phyloP scores from a whole-genome alignment of 2,113 vertebrate species.

The Rhea pennata region DNA sequence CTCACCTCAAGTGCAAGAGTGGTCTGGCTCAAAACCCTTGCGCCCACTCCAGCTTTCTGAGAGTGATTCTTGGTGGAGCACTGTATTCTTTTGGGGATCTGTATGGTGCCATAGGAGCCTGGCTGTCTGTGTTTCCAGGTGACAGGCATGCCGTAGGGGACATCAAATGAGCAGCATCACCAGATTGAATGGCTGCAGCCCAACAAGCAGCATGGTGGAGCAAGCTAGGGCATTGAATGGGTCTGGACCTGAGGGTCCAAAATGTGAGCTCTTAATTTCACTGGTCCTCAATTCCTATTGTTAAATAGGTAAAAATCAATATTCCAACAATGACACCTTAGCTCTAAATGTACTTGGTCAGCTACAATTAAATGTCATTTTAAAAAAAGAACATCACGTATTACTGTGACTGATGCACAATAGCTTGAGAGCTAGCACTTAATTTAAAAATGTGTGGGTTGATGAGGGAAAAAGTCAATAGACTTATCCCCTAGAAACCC shows the following conservation, averaged over 20 bases:
- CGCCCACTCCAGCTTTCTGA: neutral
- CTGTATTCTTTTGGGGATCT: neutral
- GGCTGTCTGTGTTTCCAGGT: neutral
- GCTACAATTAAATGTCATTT: neutral
- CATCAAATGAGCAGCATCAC: neutral
- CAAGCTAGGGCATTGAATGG: neutral
- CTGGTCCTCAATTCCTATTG: neutral
- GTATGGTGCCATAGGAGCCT: neutral
- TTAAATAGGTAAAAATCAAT: neutral
- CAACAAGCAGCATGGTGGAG: neutral
- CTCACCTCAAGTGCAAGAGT: neutral
- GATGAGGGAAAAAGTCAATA: neutral
- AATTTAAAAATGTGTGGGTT: neutral
- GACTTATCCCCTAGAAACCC: neutral
- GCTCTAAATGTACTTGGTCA: fast-evolving
- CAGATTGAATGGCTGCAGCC: neutral
- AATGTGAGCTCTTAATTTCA: neutral
- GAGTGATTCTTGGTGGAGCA: neutral
- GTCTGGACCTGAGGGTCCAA: neutral
- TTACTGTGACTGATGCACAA: neutral
- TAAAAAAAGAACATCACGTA: fast-evolving
- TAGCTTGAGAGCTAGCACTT: neutral
- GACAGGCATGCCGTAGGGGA: neutral
- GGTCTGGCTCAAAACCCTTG: neutral
- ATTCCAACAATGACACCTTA: neutral